Percentiles rank a stretch among this genome's conserved stretches.
These are phyloP conservation scores for Triplophysa tibetana DNA, from an alignment of 2,113 vertebrate species.

Conservation along the genomic window DNA sequence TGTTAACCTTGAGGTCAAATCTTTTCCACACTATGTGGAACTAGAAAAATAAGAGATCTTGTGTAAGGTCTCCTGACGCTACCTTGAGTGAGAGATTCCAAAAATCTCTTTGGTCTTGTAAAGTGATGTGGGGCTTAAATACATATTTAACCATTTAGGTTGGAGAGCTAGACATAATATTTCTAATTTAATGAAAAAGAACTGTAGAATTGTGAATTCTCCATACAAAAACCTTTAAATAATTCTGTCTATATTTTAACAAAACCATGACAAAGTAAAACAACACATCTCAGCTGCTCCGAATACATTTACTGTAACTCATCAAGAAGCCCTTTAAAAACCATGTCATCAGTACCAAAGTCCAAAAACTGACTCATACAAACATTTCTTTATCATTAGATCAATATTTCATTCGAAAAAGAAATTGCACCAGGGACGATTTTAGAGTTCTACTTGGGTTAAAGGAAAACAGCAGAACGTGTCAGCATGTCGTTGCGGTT, in stretches of 20 bases:
- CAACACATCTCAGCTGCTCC: not conserved
- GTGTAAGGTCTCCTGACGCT: not conserved
- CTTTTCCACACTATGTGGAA: constrained; percentile 21
- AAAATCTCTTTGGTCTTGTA: not conserved
- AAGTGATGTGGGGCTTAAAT: not conserved
- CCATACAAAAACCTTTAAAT: not conserved
- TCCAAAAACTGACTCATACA: not conserved
- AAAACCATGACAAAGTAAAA: not conserved
- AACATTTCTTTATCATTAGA: not conserved
- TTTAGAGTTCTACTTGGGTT: constrained; percentile 13
- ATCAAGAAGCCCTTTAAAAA: not conserved
- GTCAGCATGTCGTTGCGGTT: constrained; percentile 17
- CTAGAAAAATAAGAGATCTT: not conserved
- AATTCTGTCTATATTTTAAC: not conserved
- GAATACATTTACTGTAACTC: not conserved
- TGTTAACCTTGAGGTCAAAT: constrained; percentile 30
- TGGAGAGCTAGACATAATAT: not conserved
- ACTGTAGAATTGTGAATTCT: not conserved
- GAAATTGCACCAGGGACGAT: not conserved
- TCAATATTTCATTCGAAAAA: constrained; percentile 16
- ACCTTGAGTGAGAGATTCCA: not conserved
- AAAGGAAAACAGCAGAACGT: constrained; percentile 17
- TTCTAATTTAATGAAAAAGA: too few relatives aligned
- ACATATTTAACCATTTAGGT: not conserved
- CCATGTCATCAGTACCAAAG: not conserved